Evolutionary conservation across 2,113 vertebrate genomes (phyloP), one percentile per base, ranked within the genome.

Genomic region (Taurulus bubalis): DNA sequence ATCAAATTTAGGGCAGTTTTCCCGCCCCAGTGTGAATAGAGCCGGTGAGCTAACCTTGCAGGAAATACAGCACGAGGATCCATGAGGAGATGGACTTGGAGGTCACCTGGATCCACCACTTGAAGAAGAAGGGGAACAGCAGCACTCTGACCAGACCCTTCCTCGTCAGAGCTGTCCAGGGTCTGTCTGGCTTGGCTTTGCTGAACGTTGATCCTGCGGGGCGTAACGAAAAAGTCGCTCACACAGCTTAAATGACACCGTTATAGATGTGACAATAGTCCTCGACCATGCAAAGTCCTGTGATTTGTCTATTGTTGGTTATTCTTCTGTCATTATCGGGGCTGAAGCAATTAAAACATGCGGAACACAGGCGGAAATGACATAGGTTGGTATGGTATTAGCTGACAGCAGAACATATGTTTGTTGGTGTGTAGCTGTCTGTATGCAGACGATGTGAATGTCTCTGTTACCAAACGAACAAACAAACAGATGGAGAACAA

Each of bases 31-130:
- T 42, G 10, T 53, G 15, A 69, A 62, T 12, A 22, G 2, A 40
- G n/a, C 51, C 4, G 2, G 16, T 36, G 22, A 38, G 47, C 87
- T 81, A 63, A 99, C 98, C 97, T 96, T 99, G 97, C 95, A 99
- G 94, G 82, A 98, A 34, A 60, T 99, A 99, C 67, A 99, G 95
- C 55, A 97, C 69, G 38, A 99, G 93, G 71, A 99, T 96, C 91
- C 96, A 98, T 34, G 88, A 93, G 58, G 97, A 99, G 87, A 99
- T 96, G 24, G 94, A 92, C 80, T 89, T 95, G 71, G 97, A 99
- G 6, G 98, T 99, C 32, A 99, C 98, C 89, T 97, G 97, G 80
- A 98, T 98, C 98, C 98, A 99, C 98, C 98, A 99, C 2, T 87
- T 95, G 91, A 96, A 97, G 94, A 99, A 99, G 59, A 99, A 92